Evolutionary conservation across 2,888 invertebrate genomes (phyloP), one percentile per base, ranked within the genome.

Genomic region (Eubasilissa splendida): DNA sequence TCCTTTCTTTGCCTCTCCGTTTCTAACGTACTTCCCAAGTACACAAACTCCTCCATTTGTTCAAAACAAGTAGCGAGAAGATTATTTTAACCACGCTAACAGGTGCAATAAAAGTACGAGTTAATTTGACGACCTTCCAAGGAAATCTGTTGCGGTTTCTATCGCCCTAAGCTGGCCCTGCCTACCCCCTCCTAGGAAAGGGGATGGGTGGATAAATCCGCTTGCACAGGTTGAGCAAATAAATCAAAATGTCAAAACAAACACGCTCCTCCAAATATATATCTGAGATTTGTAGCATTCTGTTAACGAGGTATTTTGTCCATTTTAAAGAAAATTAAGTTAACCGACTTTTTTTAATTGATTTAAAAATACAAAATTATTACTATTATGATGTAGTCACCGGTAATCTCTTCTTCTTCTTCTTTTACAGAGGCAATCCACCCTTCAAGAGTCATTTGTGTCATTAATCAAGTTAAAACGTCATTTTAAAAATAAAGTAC

Each of bases 221-320:
- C 50, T 58, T 56, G 33, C 54, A 56, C 71, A 73, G 71, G 71
- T 73, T 73, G 71, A 31, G 56, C 71, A 73, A 73, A 73, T 73
- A 73, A 73, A 73, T 73, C 71, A 73, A 73, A 73, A 73, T 42
- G 71, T 73, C 71, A 73, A 73, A 73, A 73, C 71, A 73, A 73
- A 73, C 71, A 73, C 70, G 22, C 58, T 73, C n/a, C 71, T 73
- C 71, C 11, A n/a, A 73, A 53, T 42, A 42, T 22, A 22, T 14
- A 56, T 33, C 71, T 54, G 70, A 73, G 56, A 73, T 73, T 73
- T 73, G 56, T 73, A 73, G 31, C 10, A 10, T 33, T 65, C 7
- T 65, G 42, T 65, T 65, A 42, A 10, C 31, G 4, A 3, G 1
- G 31, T 65, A 65, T 33, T 65, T 31, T 9, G 3, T 65, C 65